Base-by-base conservation (phyloP, 1,140 invertebrate species). In the Teleogryllus occipitalis region DNA sequence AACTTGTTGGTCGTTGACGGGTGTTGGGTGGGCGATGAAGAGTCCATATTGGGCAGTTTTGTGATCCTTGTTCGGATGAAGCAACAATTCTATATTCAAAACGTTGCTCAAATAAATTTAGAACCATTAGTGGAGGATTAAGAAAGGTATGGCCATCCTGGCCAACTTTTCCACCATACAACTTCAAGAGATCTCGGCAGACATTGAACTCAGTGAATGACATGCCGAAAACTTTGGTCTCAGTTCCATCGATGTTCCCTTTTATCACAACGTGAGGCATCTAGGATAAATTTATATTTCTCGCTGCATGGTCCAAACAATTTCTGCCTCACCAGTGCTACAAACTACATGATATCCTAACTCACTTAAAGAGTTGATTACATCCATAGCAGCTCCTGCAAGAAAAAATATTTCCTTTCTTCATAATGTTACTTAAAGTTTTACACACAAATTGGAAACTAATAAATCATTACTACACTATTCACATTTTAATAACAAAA, bases 301-400 rank as follows among this genome's bases (percentile, higher is more conserved):
- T 83, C 94, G 89, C 84, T 93, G 90, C 85, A 95, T 87, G 47
- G 93, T 95, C 93, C 93, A 95, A 83, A 93, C 90, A 83, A 93
- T 90, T 86, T 95, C 93, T 18, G 90, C 87, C 84, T 95, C 93
- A 39, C 93, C 93, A 81, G 92, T 93, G 85, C 89, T 93, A 83
- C 90, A 90, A 81, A 94, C 86, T 73, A 95, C 91, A 84, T 90
- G 90, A 85, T 95, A 95, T 76, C 93, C 93, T 79, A 95, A 86
- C 83, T 93, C 90, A 80, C 90, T 89, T 81, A 95, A 85, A 46
- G 92, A 88, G 84, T 95, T 95, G 78, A 95, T 90, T 79, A 93
- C 87, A 78, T 87, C 83, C 77, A 93, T 84, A 8, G 91, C 90
- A 73, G 90, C 85, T 83, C 87, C 87, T 84, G 89, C 84, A 87